Evolutionary conservation across 2,888 invertebrate species (phyloP).

Genomic region (Aphodius sticticus): DNA sequence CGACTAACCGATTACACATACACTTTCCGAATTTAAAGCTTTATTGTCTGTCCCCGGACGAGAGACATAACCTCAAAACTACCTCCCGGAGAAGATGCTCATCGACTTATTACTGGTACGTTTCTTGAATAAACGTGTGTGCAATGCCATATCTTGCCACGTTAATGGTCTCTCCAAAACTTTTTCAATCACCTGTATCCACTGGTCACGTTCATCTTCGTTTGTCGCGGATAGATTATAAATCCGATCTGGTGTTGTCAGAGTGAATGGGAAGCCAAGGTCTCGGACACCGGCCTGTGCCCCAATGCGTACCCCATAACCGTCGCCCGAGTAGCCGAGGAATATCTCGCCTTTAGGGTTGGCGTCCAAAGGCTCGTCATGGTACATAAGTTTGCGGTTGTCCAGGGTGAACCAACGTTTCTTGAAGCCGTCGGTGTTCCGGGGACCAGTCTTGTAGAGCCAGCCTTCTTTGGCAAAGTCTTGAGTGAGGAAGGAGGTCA

Average conservation of each 20-base stretch:
- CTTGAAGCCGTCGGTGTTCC: constrained; percentile 81
- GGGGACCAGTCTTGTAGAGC: constrained; percentile 89
- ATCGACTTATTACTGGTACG: constrained; percentile 77
- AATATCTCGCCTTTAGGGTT: constrained; percentile 93
- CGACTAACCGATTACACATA: not conserved
- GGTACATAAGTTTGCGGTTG: constrained; percentile 91
- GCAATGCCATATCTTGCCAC: constrained; percentile 81
- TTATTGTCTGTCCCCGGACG: not conserved
- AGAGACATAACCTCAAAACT: constrained; percentile 34
- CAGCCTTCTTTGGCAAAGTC: constrained; percentile 89
- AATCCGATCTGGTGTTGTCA: constrained; percentile 80
- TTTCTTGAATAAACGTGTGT: constrained; percentile 75
- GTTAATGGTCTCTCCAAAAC: constrained; percentile 79
- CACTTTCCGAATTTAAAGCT: not conserved
- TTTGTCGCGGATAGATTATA: constrained; percentile 80
- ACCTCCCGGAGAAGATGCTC: constrained; percentile 71
- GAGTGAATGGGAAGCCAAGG: constrained; percentile 81
- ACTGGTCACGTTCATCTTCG: constrained; percentile 79
- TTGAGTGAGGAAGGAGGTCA: constrained; percentile 75
- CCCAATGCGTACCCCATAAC: constrained; percentile 77
- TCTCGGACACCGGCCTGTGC: constrained; percentile 75
- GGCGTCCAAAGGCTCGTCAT: constrained; percentile 86
- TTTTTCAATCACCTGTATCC: constrained; percentile 80
- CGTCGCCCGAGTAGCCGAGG: constrained; percentile 75
- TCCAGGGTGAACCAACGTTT: constrained; percentile 91